Conservation (phyloP, 2,113 vertebrate species). For the Calypte anna region DNA sequence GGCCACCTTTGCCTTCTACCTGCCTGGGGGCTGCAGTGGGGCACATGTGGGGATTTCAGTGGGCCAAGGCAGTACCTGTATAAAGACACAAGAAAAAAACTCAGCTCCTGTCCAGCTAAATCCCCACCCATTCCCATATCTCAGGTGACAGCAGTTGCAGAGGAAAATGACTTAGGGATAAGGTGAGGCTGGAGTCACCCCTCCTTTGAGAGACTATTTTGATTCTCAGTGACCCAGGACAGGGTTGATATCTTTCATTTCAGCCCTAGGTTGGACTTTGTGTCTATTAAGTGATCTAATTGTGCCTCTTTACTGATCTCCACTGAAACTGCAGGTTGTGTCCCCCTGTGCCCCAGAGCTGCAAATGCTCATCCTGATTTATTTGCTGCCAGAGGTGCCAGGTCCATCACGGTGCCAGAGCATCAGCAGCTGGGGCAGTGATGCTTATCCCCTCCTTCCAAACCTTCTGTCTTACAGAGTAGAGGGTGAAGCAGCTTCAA, state of each 20-base stretch:
- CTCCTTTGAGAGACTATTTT: neutral
- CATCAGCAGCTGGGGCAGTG: neutral
- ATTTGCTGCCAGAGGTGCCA: neutral
- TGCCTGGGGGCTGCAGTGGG: neutral
- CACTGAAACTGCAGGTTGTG: fast-evolving
- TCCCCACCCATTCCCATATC: fast-evolving
- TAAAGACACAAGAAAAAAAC: neutral
- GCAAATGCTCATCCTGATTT: neutral
- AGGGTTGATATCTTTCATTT: neutral
- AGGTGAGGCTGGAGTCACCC: neutral
- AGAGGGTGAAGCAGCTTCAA: neutral
- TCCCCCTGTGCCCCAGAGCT: neutral
- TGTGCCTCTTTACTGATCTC: neutral
- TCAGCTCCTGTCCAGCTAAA: neutral
- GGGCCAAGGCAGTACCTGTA: neutral
- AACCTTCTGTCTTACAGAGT: neutral
- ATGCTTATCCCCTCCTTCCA: neutral
- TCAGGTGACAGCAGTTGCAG: neutral
- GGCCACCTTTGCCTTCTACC: neutral
- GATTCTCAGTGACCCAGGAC: neutral
- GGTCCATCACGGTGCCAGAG: neutral
- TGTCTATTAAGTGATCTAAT: neutral
- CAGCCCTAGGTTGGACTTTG: neutral
- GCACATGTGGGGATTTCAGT: neutral
- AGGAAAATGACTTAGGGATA: neutral